Evolutionary conservation across 2,888 invertebrate genomes (phyloP).

Genomic region (Sericinus montela): DNA sequence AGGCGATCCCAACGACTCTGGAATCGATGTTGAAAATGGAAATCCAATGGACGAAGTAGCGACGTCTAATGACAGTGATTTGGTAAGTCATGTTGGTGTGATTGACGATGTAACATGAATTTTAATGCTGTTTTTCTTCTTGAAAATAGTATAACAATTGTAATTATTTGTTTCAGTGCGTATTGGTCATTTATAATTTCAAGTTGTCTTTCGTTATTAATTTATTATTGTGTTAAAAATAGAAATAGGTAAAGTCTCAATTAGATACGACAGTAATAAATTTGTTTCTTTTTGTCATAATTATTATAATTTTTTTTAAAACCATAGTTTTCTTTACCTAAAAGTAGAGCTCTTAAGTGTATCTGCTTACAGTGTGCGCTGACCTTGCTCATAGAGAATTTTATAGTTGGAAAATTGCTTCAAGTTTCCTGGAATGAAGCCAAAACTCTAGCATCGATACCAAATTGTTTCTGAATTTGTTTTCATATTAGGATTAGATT

Average conservation of each 20-base stretch:
- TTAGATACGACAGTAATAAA: too few species aligned
- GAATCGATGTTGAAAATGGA: slow-evolving; percentile 72
- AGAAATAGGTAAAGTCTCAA: too few species aligned
- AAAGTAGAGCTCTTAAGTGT: too few species aligned
- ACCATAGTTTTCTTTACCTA: too few species aligned
- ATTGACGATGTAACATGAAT: background rate
- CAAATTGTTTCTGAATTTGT: slow-evolving; percentile 1
- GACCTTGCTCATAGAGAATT: background rate
- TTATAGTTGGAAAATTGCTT: background rate
- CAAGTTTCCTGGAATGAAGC: background rate
- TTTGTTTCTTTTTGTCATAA: too few species aligned
- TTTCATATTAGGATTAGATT: too few species aligned
- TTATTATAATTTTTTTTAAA: too few species aligned
- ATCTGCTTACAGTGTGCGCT: background rate
- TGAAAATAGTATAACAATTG: background rate
- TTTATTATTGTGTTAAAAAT: too few species aligned
- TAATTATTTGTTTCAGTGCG: background rate
- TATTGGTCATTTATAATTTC: too few species aligned
- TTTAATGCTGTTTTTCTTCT: background rate
- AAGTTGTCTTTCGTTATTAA: too few species aligned
- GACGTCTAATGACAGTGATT: slow-evolving; percentile 58
- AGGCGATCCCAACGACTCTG: slow-evolving; percentile 66
- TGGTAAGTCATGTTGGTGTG: slow-evolving; percentile 55
- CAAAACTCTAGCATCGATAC: background rate
- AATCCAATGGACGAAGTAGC: slow-evolving; percentile 56